A percentile compares a stretch with the other conserved stretches of the same genome.
Evolutionary conservation across 2,797 vertebrate genomes (phyloP).

Genomic region (Salmo trutta): DNA sequence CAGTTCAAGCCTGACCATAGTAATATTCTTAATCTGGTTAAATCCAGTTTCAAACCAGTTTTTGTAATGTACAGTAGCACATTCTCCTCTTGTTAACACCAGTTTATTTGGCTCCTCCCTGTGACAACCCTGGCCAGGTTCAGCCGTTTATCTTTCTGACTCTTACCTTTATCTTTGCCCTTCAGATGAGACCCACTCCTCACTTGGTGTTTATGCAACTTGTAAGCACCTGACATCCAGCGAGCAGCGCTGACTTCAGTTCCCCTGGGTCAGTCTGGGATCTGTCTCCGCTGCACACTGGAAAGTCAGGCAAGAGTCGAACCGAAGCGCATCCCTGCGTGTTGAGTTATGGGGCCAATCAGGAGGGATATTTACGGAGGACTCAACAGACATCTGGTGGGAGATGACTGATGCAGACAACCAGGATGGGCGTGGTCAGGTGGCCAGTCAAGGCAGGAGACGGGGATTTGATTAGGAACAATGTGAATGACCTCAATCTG

Average conservation of each 20-base stretch:
- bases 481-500: constrained; percentile 1
- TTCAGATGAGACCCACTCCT: constrained; percentile 46
- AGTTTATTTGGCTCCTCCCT: too few relatives aligned
- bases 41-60: too few relatives aligned
- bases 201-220: constrained; percentile 62
- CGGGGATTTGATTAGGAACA: neutral
- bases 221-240: constrained; percentile 66
- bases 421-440: neutral
- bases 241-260: constrained; percentile 43
- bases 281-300: constrained; percentile 15
- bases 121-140: too few relatives aligned
- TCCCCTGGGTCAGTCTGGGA: constrained; percentile 44
- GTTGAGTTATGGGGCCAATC: constrained; percentile 43
- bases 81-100: too few relatives aligned
- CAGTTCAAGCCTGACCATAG: too few relatives aligned
- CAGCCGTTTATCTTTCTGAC: too few relatives aligned
- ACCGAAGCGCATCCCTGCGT: neutral
- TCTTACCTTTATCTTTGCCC: constrained; percentile 20
- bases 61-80: too few relatives aligned
- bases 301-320: constrained; percentile 58
- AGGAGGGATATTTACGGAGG: constrained; percentile 48
- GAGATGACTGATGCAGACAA: constrained; percentile 17
- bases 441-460: neutral
- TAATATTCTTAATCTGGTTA: too few relatives aligned
- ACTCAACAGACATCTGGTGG: constrained; percentile 46